phyloP scores from a whole-genome alignment of 2,888 invertebrate species.

The Campaea margaritaria region DNA sequence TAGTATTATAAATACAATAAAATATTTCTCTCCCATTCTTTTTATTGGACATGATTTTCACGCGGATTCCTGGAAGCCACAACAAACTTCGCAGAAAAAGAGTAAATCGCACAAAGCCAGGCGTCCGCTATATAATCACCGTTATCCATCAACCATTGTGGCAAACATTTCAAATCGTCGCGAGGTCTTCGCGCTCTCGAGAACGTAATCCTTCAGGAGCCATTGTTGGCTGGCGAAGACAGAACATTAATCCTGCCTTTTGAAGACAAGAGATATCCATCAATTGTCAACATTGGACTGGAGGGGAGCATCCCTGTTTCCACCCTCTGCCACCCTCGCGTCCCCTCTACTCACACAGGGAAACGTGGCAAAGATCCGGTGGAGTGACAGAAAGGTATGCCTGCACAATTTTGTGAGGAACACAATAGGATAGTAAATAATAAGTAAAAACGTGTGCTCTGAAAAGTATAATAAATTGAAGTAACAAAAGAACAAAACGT shows the following conservation, averaged over 20 bases:
- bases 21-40: not conserved
- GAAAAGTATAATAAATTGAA: no score
- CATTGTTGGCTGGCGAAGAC: slow-evolving; percentile 69
- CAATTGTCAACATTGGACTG: slow-evolving; percentile 84
- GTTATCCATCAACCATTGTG: slow-evolving; percentile 36
- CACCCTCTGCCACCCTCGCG: slow-evolving; percentile 49
- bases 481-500: no score
- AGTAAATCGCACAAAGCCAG: slow-evolving; percentile 40
- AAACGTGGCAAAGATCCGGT: slow-evolving; percentile 64
- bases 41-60: not conserved
- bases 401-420: no score
- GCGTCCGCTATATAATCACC: slow-evolving; percentile 44
- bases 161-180: slow-evolving; percentile 29
- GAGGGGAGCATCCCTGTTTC: slow-evolving; percentile 59
- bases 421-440: no score
- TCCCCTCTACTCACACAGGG: slow-evolving; percentile 65
- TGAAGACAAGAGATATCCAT: slow-evolving; percentile 84
- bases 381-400: slow-evolving; percentile 5
- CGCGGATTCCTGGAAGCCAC: not conserved
- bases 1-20: no score
- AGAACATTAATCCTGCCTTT: slow-evolving; percentile 83
- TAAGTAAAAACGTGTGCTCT: no score
- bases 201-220: slow-evolving; percentile 58
- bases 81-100: slow-evolving; percentile 5
- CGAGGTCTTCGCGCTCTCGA: slow-evolving; percentile 50